Base-by-base conservation (phyloP, 2,113 vertebrate genomes). In the Tachycineta bicolor region DNA sequence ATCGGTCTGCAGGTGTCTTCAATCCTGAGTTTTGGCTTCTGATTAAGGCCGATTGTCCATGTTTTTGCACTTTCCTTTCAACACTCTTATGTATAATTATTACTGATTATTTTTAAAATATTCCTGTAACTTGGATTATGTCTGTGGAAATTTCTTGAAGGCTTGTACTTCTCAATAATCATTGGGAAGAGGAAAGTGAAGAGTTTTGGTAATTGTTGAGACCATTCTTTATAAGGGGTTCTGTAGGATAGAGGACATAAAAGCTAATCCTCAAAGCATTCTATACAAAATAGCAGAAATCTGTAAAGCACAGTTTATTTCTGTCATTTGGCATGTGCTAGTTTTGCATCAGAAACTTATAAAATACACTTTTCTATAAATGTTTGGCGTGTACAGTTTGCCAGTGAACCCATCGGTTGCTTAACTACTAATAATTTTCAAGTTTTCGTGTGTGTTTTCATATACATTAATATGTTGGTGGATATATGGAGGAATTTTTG, bases 201-300 rank as follows among this genome's bases (percentile, higher is more conserved):
- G 89, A 79, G 37, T 68, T 89, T 89, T 29, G 28, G 5, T 81
- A 62, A 71, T 74, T 87, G 56, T 39, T 86, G 43, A 85, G 55
- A 56, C 26, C 34, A 3, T 65, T 7, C 18, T 65, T 91, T 82
- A 7, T 78, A 63, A 71, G 21, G 26, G n/a, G 28, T 83, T 85
- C 70, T 87, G 22, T 78, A 84, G n/a, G 69, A 78, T 5, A 83
- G 25, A 80, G 55, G 15, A 41, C 52, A 63, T 85, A 93, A 84
- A 95, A 97, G 77, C 34, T 87, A 87, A 93, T 94, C 83, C 94
- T 97, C 62, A 91, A 94, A 93, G 67, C 18, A 11, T 90, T 92
- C 58, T 84, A 26, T 69, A 83, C 9, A 86, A 80, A 88, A 94
- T 29, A 94, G 71, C 58, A 65, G 65, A 88, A 79, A 55, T 88